These are phyloP conservation scores for Dascyllus trimaculatus DNA, from an alignment of 2,113 vertebrate genomes.

Conservation along the genomic window DNA sequence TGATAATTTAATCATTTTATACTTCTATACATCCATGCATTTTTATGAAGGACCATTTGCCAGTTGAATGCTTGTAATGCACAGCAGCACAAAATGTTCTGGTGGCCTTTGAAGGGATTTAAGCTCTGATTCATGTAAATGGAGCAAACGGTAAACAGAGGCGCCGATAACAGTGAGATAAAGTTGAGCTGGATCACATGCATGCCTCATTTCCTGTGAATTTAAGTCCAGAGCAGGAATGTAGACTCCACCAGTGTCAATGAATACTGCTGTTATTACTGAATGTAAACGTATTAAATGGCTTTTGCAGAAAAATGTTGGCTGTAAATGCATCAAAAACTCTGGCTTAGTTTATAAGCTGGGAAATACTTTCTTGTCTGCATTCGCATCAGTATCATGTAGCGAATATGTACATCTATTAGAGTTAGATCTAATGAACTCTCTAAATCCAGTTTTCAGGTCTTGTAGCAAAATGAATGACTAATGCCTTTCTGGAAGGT, in stretches of 20 bases:
- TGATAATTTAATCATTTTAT: no score
- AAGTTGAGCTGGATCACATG: not conserved
- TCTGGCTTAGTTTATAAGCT: no score
- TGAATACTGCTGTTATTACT: not conserved
- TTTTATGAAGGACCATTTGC: not conserved
- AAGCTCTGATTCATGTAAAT: not conserved
- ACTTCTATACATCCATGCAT: no score
- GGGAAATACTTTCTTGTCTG: no score
- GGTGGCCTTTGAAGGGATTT: not conserved
- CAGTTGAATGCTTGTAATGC: not conserved
- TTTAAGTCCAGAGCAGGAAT: not conserved
- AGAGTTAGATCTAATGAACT: no score
- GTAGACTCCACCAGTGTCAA: not conserved
- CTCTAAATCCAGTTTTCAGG: no score
- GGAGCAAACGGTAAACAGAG: not conserved
- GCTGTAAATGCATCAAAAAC: not conserved
- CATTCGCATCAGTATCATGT: no score
- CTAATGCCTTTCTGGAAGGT: no score
- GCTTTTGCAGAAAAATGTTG: not conserved
- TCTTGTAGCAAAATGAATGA: no score
- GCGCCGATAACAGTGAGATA: not conserved
- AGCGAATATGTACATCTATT: no score
- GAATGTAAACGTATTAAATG: not conserved
- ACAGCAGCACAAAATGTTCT: not conserved
- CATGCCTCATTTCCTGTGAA: not conserved